Conservation (phyloP, 2,113 vertebrate species). For the Crypturellus undulatus region DNA sequence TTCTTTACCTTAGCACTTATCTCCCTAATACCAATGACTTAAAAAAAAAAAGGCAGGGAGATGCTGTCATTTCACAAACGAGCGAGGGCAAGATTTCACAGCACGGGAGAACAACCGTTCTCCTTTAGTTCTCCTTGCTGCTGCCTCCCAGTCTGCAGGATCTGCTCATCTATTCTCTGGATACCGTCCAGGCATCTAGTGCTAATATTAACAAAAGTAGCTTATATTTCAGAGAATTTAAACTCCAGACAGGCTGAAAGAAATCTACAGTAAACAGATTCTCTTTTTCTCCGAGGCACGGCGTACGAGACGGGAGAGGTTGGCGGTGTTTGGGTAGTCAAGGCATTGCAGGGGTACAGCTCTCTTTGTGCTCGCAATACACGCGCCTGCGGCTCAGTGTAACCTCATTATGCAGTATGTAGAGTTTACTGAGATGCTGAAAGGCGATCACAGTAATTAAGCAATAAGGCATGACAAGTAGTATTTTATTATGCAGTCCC, state of each 20-base stretch:
- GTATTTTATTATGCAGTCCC: constrained; percentile 33
- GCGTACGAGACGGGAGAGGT: neutral
- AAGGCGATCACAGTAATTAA: constrained; percentile 56
- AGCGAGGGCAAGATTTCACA: neutral
- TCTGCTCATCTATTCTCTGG: neutral
- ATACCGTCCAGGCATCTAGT: neutral
- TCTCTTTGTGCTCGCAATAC: neutral
- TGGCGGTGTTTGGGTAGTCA: neutral
- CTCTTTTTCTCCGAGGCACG: neutral
- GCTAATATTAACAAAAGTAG: neutral
- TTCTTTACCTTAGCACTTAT: neutral
- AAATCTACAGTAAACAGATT: neutral
- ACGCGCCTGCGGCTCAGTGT: neutral
- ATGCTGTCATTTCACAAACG: neutral
- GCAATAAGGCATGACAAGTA: constrained; percentile 10
- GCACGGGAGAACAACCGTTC: neutral
- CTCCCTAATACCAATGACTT: neutral
- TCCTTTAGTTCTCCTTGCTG: neutral
- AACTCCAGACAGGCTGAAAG: neutral
- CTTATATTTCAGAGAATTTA: neutral
- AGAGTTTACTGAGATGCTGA: constrained; percentile 38
- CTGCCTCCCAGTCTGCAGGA: neutral
- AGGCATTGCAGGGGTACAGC: neutral
- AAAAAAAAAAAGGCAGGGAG: neutral
- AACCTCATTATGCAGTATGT: neutral